phyloP scores from a whole-genome alignment of 2,888 invertebrate genomes.

The Plebejus anna region DNA sequence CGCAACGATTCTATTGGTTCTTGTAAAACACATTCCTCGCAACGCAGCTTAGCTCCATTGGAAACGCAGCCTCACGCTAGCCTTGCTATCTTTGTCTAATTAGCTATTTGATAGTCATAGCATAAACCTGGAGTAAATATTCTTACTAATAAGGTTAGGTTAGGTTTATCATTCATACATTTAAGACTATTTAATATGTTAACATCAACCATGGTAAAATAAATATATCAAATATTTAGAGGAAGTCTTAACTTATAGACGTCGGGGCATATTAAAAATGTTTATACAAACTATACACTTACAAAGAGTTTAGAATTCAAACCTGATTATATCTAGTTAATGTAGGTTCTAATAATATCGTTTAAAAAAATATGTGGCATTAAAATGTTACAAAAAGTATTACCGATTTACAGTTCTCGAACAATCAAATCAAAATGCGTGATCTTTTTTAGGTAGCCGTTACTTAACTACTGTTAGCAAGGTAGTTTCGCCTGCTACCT shows the following conservation, averaged over 20 bases:
- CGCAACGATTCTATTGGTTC: too few relatives aligned
- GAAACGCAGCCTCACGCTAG: background rate
- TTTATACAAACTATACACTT: background rate
- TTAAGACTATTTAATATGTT: constrained; percentile 19
- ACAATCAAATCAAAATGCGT: background rate
- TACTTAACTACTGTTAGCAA: background rate
- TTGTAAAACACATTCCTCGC: too few relatives aligned
- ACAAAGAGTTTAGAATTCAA: background rate
- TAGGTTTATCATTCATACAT: constrained; percentile 5
- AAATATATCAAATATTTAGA: constrained; percentile 21
- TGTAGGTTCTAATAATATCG: background rate
- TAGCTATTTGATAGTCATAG: background rate
- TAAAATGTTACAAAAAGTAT: background rate
- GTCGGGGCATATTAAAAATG: background rate
- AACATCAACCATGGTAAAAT: constrained; percentile 27
- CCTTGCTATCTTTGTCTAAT: background rate
- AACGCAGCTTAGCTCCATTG: too few relatives aligned
- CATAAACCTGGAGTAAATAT: background rate
- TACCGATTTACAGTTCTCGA: background rate
- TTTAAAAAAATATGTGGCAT: background rate
- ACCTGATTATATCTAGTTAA: background rate
- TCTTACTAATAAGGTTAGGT: background rate
- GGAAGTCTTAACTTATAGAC: constrained; percentile 5
- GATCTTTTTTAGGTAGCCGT: background rate
- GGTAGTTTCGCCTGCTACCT: background rate